A percentile compares a stretch with the other conserved stretches of the same genome.
Evolutionary conservation across 1,140 invertebrate genomes (phyloP).

Genomic region (Whitmania pigra): DNA sequence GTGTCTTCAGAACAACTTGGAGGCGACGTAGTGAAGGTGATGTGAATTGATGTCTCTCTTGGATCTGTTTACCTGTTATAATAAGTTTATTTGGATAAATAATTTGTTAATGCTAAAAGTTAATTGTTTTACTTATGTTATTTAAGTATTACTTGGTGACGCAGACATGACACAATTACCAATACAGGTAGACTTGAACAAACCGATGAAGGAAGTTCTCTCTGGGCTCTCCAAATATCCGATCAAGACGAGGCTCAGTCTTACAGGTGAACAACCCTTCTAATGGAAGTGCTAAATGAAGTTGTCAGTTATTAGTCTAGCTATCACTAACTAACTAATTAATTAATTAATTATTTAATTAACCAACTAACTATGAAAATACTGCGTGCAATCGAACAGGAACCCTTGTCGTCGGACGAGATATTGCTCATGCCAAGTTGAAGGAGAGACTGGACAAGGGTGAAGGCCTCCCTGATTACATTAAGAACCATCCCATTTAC

Average conservation of each 20-base stretch:
- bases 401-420: slow-evolving; percentile 41
- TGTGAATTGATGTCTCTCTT: neutral
- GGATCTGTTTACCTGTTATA: neutral
- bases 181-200: slow-evolving; percentile 37
- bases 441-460: slow-evolving; percentile 39
- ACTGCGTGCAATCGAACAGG: too few species aligned
- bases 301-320: too few species aligned
- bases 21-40: slow-evolving; percentile 38
- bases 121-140: neutral
- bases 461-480: slow-evolving; percentile 39
- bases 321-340: too few species aligned
- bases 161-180: neutral
- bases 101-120: neutral
- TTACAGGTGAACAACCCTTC: slow-evolving; percentile 29
- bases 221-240: slow-evolving; percentile 34
- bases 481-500: slow-evolving; percentile 43
- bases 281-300: too few species aligned
- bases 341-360: too few species aligned
- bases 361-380: too few species aligned
- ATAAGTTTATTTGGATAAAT: too few species aligned
- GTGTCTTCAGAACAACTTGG: slow-evolving; percentile 35
- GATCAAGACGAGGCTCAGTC: slow-evolving; percentile 38
- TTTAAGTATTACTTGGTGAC: too few species aligned
- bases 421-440: slow-evolving; percentile 43
- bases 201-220: slow-evolving; percentile 38